Conservation (phyloP, 2,113 vertebrate genomes). For the Megaptera novaeangliae region DNA sequence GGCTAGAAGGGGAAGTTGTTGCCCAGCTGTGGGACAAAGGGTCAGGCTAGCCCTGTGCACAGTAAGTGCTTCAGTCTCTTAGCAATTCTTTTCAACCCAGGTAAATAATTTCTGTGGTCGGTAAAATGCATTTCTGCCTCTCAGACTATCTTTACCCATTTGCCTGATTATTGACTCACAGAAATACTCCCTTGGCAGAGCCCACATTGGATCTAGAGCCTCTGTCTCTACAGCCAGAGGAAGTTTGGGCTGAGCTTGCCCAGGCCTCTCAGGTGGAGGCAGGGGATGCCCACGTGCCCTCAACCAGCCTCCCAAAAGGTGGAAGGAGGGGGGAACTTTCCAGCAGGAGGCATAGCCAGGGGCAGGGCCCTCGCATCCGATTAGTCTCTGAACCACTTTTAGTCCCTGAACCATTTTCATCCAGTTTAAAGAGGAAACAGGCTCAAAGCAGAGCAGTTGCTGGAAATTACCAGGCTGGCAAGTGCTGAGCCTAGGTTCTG, state of each 20-base stretch:
- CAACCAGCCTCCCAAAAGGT: neutral
- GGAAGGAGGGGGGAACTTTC: neutral
- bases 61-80: slow-evolving; percentile 52
- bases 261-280: neutral
- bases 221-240: neutral
- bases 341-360: neutral
- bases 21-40: neutral
- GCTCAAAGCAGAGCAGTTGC: neutral
- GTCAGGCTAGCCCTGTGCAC: neutral
- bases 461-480: neutral
- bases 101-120: slow-evolving; percentile 27
- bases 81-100: slow-evolving; percentile 49
- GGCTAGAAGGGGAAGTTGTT: neutral
- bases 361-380: neutral
- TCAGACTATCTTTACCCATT: neutral
- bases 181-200: slow-evolving; percentile 23
- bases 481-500: neutral
- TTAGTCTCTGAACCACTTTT: neutral
- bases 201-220: slow-evolving; percentile 10
- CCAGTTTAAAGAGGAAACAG: neutral
- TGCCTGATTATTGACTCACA: slow-evolving; percentile 24
- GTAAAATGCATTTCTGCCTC: slow-evolving; percentile 73
- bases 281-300: neutral
- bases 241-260: neutral
- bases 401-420: neutral